Evolutionary conservation across 2,797 vertebrate genomes (phyloP).

Genomic region (Taenioides sp.): DNA sequence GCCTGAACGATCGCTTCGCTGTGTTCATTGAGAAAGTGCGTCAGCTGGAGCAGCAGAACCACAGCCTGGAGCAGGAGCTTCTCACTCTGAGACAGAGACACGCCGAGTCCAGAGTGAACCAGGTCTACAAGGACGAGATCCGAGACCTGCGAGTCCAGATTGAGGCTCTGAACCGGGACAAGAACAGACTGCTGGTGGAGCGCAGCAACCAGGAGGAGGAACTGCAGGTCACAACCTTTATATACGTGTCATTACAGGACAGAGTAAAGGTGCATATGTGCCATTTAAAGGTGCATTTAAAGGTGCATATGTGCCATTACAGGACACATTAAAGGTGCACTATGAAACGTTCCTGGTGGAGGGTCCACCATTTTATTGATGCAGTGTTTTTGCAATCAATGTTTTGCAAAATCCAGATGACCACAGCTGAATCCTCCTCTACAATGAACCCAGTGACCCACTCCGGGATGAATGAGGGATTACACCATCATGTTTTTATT

Average conservation of each 20-base stretch:
- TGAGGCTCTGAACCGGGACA: constrained; percentile 85
- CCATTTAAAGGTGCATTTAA: too few species aligned
- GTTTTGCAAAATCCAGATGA: too few species aligned
- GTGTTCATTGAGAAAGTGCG: constrained; percentile 94
- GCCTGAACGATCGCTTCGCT: constrained; percentile 93
- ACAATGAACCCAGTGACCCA: too few species aligned
- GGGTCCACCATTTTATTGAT: too few species aligned
- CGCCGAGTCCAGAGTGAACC: constrained; percentile 84
- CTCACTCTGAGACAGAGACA: constrained; percentile 84
- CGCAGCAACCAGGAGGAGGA: constrained; percentile 85
- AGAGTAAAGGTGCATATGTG: too few species aligned
- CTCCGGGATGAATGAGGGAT: too few species aligned
- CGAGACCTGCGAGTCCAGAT: constrained; percentile 88
- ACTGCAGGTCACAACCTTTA: neutral
- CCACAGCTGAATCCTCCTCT: too few species aligned
- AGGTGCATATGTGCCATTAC: too few species aligned
- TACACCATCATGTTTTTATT: too few species aligned
- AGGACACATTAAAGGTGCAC: too few species aligned
- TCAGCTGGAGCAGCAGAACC: constrained; percentile 91
- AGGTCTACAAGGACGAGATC: constrained; percentile 89
- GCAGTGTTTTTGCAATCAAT: too few species aligned
- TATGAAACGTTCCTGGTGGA: too few species aligned
- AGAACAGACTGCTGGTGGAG: constrained; percentile 85
- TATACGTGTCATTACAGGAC: neutral
- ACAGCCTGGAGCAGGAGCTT: constrained; percentile 89